Evolutionary conservation across 2,888 invertebrate genomes (phyloP).

Genomic region (Nemurella pictetii): DNA sequence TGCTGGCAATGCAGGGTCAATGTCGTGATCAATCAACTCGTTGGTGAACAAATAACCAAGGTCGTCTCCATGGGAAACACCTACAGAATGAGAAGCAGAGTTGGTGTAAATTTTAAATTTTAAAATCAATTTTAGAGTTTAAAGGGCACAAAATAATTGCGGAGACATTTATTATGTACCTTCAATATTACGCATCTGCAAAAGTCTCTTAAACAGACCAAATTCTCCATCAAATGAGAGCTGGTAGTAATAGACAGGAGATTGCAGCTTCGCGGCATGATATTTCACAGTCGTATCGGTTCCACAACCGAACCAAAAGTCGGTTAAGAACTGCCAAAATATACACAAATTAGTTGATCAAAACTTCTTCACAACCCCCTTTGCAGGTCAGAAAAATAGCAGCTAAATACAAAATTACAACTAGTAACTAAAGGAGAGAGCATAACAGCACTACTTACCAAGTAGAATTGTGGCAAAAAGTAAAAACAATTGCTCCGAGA

Average conservation of each 20-base stretch:
- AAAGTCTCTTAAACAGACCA: slow-evolving; percentile 37
- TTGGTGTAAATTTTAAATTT: too few relatives aligned
- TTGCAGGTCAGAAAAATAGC: too few relatives aligned
- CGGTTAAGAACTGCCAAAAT: slow-evolving; percentile 16
- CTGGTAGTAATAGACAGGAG: slow-evolving; percentile 36
- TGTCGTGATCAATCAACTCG: slow-evolving; percentile 16
- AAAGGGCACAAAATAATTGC: too few relatives aligned
- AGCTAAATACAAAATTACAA: too few relatives aligned
- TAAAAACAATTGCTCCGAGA: too few relatives aligned
- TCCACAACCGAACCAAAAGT: slow-evolving; percentile 33
- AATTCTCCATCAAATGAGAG: slow-evolving; percentile 38
- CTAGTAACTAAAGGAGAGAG: too few relatives aligned
- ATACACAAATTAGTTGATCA: too few relatives aligned
- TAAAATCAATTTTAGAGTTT: too few relatives aligned
- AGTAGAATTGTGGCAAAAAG: too few relatives aligned
- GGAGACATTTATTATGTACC: neutral
- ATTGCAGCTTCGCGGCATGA: neutral
- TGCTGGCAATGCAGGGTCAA: slow-evolving; percentile 34
- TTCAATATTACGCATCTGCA: slow-evolving; percentile 2
- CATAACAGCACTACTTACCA: too few relatives aligned
- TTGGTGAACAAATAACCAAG: slow-evolving; percentile 40
- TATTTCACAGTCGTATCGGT: slow-evolving; percentile 28
- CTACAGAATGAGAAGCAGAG: slow-evolving; percentile 10
- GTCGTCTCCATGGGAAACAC: slow-evolving; percentile 41
- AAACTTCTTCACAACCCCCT: too few relatives aligned